Base-by-base conservation (phyloP, 1,140 invertebrate genomes). In the Lordiphosa stackelbergi region DNA sequence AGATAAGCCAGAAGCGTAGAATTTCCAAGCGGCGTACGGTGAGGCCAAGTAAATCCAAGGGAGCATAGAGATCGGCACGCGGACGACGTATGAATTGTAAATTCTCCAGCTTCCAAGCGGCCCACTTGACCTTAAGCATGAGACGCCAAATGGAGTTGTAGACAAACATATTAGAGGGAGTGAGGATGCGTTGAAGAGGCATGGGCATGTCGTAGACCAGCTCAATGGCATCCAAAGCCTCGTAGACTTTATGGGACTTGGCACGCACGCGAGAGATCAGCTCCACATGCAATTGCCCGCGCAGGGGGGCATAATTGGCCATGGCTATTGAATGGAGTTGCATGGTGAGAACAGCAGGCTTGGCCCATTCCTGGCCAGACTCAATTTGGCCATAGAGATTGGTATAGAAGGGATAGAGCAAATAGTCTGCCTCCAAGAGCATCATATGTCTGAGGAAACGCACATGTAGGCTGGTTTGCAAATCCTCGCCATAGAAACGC, bases 61-160 rank as follows among this genome's bases (percentile, higher is more conserved):
- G 70, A 0, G 55, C 69, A 12, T 68, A 87, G 0, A 69, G 35
- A 12, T 65, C 46, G 2, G 24, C 2, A 0, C 42, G 16, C 1
- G 47, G 42, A 1, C 68, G 74, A 0, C 46, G 45, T 2, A 85
- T 41, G 35, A 87, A 86, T 5, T n/a, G 24, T 12, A 88, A 38
- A 36, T 68, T 79, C 36, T 85, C 73, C 47, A 88, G 52, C 36
- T 85, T 87, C 66, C 77, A 85, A 3, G 63, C 48, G 2, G 73
- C 77, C 85, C 85, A 88, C 61, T 88, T 88, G 0, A 88, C 48
- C 53, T 87, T 88, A 0, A 88, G 48, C 38, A 88, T 57, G 0
- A 84, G 66, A 1, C 73, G 68, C 53, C 83, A 88, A n/a, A 88
- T 70, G 35, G 68, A 42, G 41, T 87, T 88, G 37, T 88, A 88